Evolutionary conservation across 2,888 invertebrate genomes (phyloP).

Genomic region (Acanthacorydalis orientalis): DNA sequence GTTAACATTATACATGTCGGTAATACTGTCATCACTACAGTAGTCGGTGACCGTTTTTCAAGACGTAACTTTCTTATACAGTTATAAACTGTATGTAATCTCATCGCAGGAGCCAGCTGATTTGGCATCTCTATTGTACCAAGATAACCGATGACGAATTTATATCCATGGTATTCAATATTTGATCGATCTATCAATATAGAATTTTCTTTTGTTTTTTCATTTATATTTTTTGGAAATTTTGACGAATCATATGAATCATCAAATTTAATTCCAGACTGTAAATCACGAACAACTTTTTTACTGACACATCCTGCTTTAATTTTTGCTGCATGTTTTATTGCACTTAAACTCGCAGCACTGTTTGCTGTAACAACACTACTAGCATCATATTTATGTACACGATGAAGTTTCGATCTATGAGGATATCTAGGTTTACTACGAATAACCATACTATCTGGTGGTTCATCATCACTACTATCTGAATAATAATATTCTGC

Average conservation of each 20-base stretch:
- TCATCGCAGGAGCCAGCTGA: conserved; percentile 55
- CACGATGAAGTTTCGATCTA: conserved; percentile 20
- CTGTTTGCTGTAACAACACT: conserved; percentile 8
- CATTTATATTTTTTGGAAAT: conserved; percentile 5
- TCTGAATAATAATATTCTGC: conserved; percentile 76
- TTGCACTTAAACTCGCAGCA: conserved; percentile 3
- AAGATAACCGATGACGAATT: conserved; percentile 82
- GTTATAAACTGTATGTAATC: conserved; percentile 62
- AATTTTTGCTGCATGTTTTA: conserved; percentile 14
- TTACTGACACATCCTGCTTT: conserved; percentile 1
- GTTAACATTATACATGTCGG: conserved; percentile 65
- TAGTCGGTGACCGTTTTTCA: conserved; percentile 72
- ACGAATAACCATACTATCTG: conserved; percentile 30
- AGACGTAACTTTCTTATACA: conserved; percentile 79
- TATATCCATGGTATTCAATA: conserved; percentile 26
- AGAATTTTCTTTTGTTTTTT: conserved; percentile 5
- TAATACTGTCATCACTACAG: conserved; percentile 70
- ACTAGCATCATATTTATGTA: conserved; percentile 10
- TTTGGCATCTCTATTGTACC: conserved; percentile 94
- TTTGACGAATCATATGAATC: conserved; percentile 10
- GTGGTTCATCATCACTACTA: conserved; percentile 62
- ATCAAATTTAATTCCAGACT: conserved; percentile 23
- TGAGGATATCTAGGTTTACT: conserved; percentile 44
- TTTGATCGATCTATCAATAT: neutral
- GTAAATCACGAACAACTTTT: neutral